phyloP scores from a whole-genome alignment of 2,113 vertebrate species.

The Colossoma macropomum region DNA sequence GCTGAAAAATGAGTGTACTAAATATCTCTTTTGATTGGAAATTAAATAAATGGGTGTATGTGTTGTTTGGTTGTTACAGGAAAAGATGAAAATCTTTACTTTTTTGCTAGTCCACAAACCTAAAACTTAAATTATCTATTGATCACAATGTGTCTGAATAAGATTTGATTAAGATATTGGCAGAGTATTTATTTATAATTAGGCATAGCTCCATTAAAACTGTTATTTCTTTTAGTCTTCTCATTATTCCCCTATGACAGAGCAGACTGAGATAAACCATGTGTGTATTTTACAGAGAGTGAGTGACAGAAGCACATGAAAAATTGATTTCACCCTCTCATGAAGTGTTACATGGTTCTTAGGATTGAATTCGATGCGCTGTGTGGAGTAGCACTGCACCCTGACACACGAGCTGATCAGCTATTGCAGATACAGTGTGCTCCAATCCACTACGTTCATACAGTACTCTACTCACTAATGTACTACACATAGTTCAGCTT shows the following conservation, averaged over 20 bases:
- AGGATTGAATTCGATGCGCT: neutral
- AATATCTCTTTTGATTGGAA: too few relatives aligned
- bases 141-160: too few relatives aligned
- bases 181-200: too few relatives aligned
- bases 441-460: neutral
- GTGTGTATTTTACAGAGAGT: neutral
- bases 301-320: conserved; percentile 38
- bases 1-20: too few relatives aligned
- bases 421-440: neutral
- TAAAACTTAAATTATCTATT: too few relatives aligned
- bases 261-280: neutral
- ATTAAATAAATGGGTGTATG: too few relatives aligned
- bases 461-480: neutral
- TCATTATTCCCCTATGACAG: neutral
- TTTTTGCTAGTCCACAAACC: too few relatives aligned
- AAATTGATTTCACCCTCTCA: conserved; percentile 51
- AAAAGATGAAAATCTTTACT: too few relatives aligned
- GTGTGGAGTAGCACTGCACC: neutral
- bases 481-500: neutral
- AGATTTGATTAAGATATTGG: too few relatives aligned
- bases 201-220: too few relatives aligned
- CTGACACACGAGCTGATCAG: conserved; percentile 16
- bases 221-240: too few relatives aligned
- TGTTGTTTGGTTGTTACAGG: too few relatives aligned
- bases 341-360: conserved; percentile 29